phyloP scores from a whole-genome alignment of 1,140 invertebrate species.

The Riptortus pedestris region DNA sequence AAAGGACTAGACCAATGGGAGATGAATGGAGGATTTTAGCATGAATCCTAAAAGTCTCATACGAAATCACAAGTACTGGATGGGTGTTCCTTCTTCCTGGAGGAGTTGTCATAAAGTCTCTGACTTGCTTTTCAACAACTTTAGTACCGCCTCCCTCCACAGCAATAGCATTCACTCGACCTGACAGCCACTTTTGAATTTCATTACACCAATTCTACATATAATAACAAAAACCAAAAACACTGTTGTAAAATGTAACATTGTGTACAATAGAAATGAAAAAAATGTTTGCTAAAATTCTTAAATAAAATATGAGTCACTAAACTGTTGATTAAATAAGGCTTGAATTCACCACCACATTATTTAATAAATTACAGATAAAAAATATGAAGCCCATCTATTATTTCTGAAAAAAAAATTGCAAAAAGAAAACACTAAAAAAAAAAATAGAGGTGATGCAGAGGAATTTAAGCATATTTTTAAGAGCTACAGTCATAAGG shows the following conservation, averaged over 20 bases:
- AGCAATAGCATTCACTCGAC: conserved; percentile 68
- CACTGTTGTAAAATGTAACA: background rate
- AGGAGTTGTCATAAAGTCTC: conserved; percentile 52
- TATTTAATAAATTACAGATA: no score
- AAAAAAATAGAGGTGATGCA: no score
- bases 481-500: no score
- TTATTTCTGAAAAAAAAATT: no score
- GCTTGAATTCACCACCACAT: no score
- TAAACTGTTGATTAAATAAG: no score
- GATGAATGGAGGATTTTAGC: conserved; percentile 74
- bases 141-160: conserved; percentile 86
- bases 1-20: conserved; percentile 90
- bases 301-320: no score
- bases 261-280: conserved; percentile 8
- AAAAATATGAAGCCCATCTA: no score
- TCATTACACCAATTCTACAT: conserved; percentile 94
- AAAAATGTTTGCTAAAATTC: background rate
- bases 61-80: conserved; percentile 94
- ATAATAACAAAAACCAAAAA: no score
- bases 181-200: conserved; percentile 90
- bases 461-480: no score
- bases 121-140: conserved; percentile 75
- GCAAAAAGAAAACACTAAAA: no score
- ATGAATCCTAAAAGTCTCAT: conserved; percentile 96
- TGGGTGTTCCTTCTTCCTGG: conserved; percentile 55